Percentiles rank a stretch among this genome's conserved stretches.
phyloP scores from a whole-genome alignment of 2,113 vertebrate genomes.

The Oxyruncus cristatus region DNA sequence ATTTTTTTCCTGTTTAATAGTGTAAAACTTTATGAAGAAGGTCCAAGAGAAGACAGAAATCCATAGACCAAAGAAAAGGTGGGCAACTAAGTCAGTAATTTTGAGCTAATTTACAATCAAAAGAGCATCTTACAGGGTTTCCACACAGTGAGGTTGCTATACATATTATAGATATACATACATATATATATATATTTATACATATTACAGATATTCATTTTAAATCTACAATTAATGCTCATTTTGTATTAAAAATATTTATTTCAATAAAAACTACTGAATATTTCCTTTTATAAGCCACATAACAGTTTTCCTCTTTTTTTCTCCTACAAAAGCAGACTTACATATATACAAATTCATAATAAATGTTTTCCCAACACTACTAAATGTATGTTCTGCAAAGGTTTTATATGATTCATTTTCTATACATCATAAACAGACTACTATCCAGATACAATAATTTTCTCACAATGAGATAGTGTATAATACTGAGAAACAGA shows the following conservation, averaged over 20 bases:
- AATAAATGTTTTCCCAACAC: not conserved
- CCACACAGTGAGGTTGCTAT: not conserved
- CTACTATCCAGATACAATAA: not conserved
- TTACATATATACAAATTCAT: not conserved
- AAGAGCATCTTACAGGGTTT: not conserved
- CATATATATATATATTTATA: too few species aligned
- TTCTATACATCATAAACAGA: not conserved
- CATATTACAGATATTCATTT: not conserved
- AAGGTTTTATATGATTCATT: not conserved
- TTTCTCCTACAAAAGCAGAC: not conserved
- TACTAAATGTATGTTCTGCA: not conserved
- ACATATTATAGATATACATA: not conserved
- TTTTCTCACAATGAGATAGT: not conserved
- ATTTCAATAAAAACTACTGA: not conserved
- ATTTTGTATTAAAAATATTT: not conserved
- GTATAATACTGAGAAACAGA: not conserved
- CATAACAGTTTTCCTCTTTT: not conserved
- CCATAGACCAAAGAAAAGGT: not conserved
- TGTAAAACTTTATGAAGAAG: not conserved
- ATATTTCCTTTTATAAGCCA: not conserved
- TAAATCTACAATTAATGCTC: not conserved
- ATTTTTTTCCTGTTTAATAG: not conserved
- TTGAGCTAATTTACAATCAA: not conserved
- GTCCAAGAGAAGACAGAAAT: not conserved
- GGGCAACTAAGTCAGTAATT: not conserved